Base-by-base conservation (phyloP, 2,113 vertebrate species). In the Chionodraco myersi region DNA sequence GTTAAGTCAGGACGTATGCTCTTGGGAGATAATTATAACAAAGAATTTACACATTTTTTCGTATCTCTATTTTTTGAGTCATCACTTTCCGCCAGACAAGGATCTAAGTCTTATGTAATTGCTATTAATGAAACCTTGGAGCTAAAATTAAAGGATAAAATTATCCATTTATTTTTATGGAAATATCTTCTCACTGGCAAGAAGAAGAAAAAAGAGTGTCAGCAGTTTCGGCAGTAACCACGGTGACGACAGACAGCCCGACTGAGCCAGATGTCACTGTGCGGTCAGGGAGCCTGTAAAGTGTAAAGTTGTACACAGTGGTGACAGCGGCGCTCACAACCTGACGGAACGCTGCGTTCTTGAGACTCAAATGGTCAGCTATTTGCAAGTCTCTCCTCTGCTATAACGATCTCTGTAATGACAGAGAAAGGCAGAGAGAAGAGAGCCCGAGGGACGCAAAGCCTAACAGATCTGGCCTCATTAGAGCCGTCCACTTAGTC, bases 201-300 rank as follows among this genome's bases (percentile, higher is more conserved):
- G 51, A n/a, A 64, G 48, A 21, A 36, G 18, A 11, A 51, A 54
- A 66, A n/a, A 61, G 11, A 14, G 23, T 66, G 66, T 70, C 15
- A 65, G 6, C 45, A 53, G 56, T 15, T 71, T 21, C 65, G 67
- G 73, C 48, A 61, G 62, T 14, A 54, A 74, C 54, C 45, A 64
- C 5, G 4, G 56, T 58, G 83, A 86, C n/a, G 36, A 48, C 61
- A 85, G 51, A 58, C 21, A 48, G 23, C 57, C 14, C 0, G 44
- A 66, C 4, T 4, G 48, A 60, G 71, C 53, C 82, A 86, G 66
- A 82, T 67, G 82, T 75, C 62, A 70, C 51, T 30, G 34, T 68
- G 72, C 12, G 76, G 82, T 82, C 58, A 74, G 48, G 11, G 70
- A 73, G 64, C 77, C 34, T 65, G 10, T 86, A 80, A 91, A 86